Conservation (phyloP, 1,140 invertebrate genomes). For the Rhopalosiphum padi region DNA sequence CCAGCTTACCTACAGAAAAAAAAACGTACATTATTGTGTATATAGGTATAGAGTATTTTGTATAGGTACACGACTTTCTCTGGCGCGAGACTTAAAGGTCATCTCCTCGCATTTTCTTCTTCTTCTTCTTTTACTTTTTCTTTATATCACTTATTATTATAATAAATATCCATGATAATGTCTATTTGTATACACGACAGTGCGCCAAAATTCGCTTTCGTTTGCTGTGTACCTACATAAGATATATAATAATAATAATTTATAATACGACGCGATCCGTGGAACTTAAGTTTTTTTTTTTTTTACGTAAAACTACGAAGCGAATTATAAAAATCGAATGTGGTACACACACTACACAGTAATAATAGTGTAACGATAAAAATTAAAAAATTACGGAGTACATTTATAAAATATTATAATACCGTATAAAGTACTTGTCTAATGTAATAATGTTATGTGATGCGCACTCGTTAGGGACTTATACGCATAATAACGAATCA, state of each 20-base stretch:
- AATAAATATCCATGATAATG: neutral
- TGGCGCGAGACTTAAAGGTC: neutral
- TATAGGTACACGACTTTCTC: conserved; percentile 17
- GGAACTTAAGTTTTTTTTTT: neutral
- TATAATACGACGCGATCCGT: neutral
- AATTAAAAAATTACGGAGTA: neutral
- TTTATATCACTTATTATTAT: neutral
- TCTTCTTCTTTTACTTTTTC: neutral
- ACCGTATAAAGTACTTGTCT: neutral
- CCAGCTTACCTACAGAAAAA: neutral
- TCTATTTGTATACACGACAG: neutral
- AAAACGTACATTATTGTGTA: neutral
- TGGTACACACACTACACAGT: neutral
- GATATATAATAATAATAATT: neutral
- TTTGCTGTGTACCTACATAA: neutral
- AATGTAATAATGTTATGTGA: neutral
- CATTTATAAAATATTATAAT: neutral
- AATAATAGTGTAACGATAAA: neutral
- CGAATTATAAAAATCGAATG: neutral
- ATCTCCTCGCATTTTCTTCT: neutral
- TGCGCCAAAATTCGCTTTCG: neutral
- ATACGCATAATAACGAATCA: neutral
- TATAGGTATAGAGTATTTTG: neutral
- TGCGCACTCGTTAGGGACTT: neutral
- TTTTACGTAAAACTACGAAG: neutral